These are phyloP conservation scores for Drosophila ezoana DNA, from an alignment of 2,888 invertebrate species.

Conservation along the genomic window DNA sequence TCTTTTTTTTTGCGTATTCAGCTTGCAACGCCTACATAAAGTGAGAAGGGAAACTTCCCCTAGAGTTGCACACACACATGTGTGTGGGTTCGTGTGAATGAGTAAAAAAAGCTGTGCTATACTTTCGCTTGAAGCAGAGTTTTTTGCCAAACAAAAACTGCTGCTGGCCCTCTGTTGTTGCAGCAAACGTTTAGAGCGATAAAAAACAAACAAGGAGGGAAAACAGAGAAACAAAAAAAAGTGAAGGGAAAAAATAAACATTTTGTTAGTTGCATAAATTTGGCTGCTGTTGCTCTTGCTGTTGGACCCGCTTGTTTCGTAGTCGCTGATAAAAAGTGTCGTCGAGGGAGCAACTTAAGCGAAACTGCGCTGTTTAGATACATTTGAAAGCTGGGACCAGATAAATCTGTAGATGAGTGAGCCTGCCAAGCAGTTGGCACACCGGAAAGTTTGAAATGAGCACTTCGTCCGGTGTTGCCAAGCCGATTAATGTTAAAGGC, in stretches of 20 bases:
- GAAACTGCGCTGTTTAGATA: slow-evolving; percentile 56
- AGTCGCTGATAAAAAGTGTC: slow-evolving; percentile 73
- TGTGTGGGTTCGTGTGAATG: slow-evolving; percentile 11
- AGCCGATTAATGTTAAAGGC: slow-evolving; percentile 2
- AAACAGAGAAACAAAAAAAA: slow-evolving; percentile 7
- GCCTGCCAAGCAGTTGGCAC: slow-evolving; percentile 7
- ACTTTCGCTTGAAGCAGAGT: slow-evolving; percentile 21
- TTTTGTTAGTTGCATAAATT: slow-evolving; percentile 78
- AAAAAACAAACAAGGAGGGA: slow-evolving; percentile 55
- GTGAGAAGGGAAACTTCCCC: slow-evolving; percentile 56
- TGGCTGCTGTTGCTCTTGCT: slow-evolving; percentile 31
- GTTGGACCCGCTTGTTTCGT: slow-evolving; percentile 41
- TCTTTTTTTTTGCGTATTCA: slow-evolving; percentile 27
- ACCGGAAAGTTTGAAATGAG: slow-evolving; percentile 7
- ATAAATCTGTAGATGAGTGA: slow-evolving; percentile 13
- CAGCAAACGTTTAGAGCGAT: slow-evolving; percentile 60
- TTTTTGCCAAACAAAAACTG: slow-evolving; percentile 12
- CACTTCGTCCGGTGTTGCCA: neutral
- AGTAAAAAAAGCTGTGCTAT: slow-evolving; percentile 41
- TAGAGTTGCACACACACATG: slow-evolving; percentile 16
- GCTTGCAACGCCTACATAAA: slow-evolving; percentile 46
- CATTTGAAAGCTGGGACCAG: slow-evolving; percentile 6
- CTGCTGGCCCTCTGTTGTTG: slow-evolving; percentile 29
- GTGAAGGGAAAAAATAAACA: slow-evolving; percentile 45
- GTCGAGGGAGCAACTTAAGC: slow-evolving; percentile 70